Conservation (phyloP, 2,113 vertebrate genomes). For the Nycticorax nycticorax region DNA sequence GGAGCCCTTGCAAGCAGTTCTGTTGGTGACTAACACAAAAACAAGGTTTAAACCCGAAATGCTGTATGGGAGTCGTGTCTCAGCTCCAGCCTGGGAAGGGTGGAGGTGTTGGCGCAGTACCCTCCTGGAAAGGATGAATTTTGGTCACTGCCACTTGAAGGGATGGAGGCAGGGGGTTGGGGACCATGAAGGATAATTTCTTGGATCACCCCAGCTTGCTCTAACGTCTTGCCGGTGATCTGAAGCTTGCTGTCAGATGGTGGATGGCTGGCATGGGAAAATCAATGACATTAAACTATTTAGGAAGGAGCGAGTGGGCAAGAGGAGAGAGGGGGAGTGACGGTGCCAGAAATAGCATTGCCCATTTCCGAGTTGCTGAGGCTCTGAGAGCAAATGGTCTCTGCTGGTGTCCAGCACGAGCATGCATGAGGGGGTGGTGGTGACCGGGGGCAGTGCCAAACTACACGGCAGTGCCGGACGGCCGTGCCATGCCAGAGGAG, state of each 20-base stretch:
- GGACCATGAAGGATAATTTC: not conserved
- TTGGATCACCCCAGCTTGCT: not conserved
- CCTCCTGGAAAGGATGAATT: not conserved
- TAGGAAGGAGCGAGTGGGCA: not conserved
- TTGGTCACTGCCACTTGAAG: not conserved
- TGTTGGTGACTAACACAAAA: not conserved
- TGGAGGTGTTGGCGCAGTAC: not conserved
- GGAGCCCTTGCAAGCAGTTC: not conserved
- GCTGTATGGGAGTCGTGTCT: not conserved
- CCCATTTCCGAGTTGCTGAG: accelerated
- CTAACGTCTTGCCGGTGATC: not conserved
- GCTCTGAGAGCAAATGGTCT: not conserved
- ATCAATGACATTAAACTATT: not conserved
- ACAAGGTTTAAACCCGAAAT: not conserved
- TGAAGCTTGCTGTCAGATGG: not conserved
- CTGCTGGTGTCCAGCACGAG: not conserved
- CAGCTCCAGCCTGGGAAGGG: not conserved
- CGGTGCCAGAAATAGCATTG: not conserved
- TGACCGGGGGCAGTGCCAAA: not conserved
- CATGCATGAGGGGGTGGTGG: accelerated
- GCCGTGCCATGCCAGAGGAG: accelerated
- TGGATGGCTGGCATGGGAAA: not conserved
- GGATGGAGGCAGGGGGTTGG: not conserved
- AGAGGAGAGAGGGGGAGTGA: not conserved
- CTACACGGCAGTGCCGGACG: accelerated